Percentiles rank a stretch among this genome's conserved stretches.
These are phyloP conservation scores for Neotoma lepida DNA, from an alignment of 2,113 vertebrate species.

Conservation along the genomic window DNA sequence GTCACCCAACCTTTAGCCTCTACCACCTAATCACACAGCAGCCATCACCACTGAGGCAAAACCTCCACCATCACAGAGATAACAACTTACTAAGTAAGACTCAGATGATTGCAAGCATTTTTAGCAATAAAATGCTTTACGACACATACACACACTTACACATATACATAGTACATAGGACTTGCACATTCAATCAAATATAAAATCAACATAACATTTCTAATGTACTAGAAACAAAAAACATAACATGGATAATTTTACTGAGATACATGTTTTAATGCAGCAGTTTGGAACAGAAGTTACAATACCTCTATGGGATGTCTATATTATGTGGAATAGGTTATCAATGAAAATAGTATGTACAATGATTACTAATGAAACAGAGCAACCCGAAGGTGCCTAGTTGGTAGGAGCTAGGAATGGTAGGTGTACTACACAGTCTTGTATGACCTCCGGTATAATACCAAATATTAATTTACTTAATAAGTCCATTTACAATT, in stretches of 20 bases:
- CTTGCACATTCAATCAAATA: not conserved
- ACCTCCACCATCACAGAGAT: not conserved
- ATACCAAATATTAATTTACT: not conserved
- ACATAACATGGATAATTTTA: not conserved
- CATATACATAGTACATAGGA: not conserved
- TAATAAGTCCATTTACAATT: conserved; percentile 21
- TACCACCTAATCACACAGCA: not conserved
- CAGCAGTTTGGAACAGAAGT: not conserved
- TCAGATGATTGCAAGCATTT: not conserved
- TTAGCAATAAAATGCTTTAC: not conserved
- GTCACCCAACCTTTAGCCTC: not conserved
- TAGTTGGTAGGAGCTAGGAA: not conserved
- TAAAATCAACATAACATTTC: not conserved
- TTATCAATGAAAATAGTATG: not conserved
- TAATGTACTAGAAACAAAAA: not conserved
- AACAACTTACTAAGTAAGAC: not conserved
- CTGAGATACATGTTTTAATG: not conserved
- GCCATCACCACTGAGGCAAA: not conserved
- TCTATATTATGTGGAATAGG: not conserved
- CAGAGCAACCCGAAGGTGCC: not conserved
- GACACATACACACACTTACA: not conserved
- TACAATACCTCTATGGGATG: not conserved
- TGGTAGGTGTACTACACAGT: not conserved
- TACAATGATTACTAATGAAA: not conserved
- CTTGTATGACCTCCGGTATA: not conserved